Conservation (phyloP, 2,797 vertebrate species). For the Xyrichtys novacula region DNA sequence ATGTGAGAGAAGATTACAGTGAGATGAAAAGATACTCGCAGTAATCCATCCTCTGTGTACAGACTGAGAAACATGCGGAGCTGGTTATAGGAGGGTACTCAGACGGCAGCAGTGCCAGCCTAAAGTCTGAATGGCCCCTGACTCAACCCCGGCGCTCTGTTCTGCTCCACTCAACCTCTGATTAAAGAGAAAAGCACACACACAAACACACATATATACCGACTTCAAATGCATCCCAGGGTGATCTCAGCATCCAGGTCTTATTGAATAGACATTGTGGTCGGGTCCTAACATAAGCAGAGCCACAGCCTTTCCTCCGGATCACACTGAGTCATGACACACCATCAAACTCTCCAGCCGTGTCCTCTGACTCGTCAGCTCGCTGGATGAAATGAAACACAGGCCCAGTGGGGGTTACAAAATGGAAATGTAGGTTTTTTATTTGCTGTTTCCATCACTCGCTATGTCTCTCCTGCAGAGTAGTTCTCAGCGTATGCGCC, state of each 20-base stretch:
- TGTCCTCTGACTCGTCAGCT: constrained; percentile 23
- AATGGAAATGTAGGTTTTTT: constrained; percentile 46
- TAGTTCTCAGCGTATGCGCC: constrained; percentile 16
- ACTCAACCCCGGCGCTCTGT: constrained; percentile 61
- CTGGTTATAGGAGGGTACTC: constrained; percentile 66
- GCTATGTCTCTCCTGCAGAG: constrained; percentile 11
- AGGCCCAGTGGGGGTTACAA: constrained; percentile 32
- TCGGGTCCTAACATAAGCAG: constrained; percentile 46
- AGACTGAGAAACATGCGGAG: constrained; percentile 73
- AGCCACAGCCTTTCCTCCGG: constrained; percentile 33
- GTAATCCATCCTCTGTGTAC: constrained; percentile 63
- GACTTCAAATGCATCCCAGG: constrained; percentile 25
- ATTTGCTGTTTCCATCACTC: constrained; percentile 25
- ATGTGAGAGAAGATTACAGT: constrained; percentile 69
- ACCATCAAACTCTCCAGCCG: constrained; percentile 29
- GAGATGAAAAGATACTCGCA: constrained; percentile 68
- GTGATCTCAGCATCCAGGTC: constrained; percentile 46
- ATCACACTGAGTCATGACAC: constrained; percentile 59
- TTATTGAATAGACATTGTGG: constrained; percentile 40
- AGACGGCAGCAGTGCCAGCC: constrained; percentile 63
- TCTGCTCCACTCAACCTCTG: constrained; percentile 72
- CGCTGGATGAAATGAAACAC: constrained; percentile 51
- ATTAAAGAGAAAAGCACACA: constrained; percentile 72
- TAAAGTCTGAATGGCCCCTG: constrained; percentile 48
- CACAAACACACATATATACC: constrained; percentile 27